Conservation (phyloP, 2,797 vertebrate genomes). For the Acipenser ruthenus region DNA sequence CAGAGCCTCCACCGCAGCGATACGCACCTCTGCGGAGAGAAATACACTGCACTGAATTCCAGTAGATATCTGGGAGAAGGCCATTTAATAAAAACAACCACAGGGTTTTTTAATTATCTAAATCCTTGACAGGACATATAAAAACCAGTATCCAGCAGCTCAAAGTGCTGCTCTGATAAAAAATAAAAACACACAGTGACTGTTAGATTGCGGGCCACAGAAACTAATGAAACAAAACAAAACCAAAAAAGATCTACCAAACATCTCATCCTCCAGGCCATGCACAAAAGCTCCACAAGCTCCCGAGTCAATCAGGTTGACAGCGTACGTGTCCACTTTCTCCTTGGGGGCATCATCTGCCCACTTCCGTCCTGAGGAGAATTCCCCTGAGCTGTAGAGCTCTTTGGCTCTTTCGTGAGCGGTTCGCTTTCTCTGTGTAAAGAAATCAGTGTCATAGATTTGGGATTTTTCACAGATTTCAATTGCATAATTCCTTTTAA, state of each 20-base stretch:
- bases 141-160: too few species aligned
- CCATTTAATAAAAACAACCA: too few species aligned
- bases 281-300: conserved; percentile 96
- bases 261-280: conserved; percentile 98
- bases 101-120: too few species aligned
- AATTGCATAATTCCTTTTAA: too few species aligned
- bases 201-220: too few species aligned
- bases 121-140: too few species aligned
- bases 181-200: too few species aligned
- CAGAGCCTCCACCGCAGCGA: conserved; percentile 86
- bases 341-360: conserved; percentile 91
- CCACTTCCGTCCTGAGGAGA: conserved; percentile 94
- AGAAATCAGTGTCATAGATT: not conserved
- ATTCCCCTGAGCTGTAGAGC: conserved; percentile 90
- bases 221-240: too few species aligned
- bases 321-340: conserved; percentile 81
- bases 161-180: too few species aligned
- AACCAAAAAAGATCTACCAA: conserved; percentile 57
- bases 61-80: too few species aligned
- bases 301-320: conserved; percentile 90
- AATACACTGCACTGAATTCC: not conserved
- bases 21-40: conserved; percentile 75
- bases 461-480: too few species aligned
- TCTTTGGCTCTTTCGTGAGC: conserved; percentile 93
- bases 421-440: conserved; percentile 80